Conservation (phyloP, 1,140 invertebrate species). For the Drosophila tristis region DNA sequence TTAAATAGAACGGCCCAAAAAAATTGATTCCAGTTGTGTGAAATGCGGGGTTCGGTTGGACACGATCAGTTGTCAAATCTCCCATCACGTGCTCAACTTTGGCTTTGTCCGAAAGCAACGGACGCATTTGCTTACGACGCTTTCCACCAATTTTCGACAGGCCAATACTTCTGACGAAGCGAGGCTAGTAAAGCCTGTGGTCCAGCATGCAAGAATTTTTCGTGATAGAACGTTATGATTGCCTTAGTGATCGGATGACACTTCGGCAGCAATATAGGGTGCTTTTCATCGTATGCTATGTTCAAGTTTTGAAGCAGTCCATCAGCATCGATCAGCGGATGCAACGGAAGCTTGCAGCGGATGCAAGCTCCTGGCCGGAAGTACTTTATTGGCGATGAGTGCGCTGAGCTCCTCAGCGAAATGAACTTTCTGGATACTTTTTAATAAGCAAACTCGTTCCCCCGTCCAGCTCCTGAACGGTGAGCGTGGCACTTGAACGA, state of each 20-base stretch:
- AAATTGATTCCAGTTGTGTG: too few species aligned
- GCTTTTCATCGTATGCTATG: not conserved
- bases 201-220: too few species aligned
- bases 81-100: too few species aligned
- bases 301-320: not conserved
- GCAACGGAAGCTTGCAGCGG: not conserved
- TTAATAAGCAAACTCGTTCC: not conserved
- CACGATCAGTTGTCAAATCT: too few species aligned
- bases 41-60: too few species aligned
- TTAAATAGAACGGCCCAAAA: too few species aligned
- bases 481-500: not conserved
- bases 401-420: not conserved
- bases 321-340: not conserved
- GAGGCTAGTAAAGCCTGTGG: too few species aligned
- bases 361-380: not conserved
- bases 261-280: too few species aligned
- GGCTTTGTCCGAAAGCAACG: too few species aligned
- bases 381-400: not conserved
- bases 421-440: not conserved
- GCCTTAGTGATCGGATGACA: too few species aligned
- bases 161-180: too few species aligned
- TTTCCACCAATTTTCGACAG: not conserved
- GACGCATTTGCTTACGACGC: not conserved
- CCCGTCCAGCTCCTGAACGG: not conserved
- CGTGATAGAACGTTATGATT: too few species aligned